phyloP scores from a whole-genome alignment of 2,113 vertebrate genomes.

The Poecile atricapillus region DNA sequence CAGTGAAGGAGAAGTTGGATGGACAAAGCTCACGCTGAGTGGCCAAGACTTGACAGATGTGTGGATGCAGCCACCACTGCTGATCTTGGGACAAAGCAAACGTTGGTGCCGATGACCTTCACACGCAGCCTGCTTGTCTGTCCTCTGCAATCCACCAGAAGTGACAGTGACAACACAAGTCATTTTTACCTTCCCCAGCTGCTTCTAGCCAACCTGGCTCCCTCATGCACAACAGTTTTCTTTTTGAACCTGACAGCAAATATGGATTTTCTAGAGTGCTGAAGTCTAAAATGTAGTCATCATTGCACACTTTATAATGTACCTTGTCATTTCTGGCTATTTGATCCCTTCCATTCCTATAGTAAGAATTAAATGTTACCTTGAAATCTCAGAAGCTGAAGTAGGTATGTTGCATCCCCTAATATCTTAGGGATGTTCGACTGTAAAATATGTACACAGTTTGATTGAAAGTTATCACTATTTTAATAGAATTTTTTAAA shows the following conservation, averaged over 20 bases:
- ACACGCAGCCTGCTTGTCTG: not conserved
- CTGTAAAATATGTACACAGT: not conserved
- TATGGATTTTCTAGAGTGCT: not conserved
- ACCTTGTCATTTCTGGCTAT: not conserved
- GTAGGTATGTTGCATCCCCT: not conserved
- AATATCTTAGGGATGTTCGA: fast-evolving
- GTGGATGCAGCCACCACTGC: not conserved
- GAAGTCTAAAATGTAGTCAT: not conserved
- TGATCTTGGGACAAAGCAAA: not conserved
- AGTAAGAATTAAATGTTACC: not conserved
- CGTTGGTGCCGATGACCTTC: fast-evolving
- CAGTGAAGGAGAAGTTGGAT: not conserved
- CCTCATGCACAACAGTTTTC: not conserved
- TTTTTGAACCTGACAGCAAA: not conserved
- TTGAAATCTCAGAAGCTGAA: not conserved
- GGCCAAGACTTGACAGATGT: not conserved
- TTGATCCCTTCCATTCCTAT: not conserved
- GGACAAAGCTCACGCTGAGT: fast-evolving
- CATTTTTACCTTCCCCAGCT: not conserved
- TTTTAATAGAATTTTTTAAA: not conserved
- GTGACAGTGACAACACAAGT: not conserved
- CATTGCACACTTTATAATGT: not conserved
- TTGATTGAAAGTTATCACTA: not conserved
- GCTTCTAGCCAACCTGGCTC: not conserved
- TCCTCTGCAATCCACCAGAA: not conserved